phyloP scores from a whole-genome alignment of 1,140 invertebrate species.

The Aphaenogaster rudis region DNA sequence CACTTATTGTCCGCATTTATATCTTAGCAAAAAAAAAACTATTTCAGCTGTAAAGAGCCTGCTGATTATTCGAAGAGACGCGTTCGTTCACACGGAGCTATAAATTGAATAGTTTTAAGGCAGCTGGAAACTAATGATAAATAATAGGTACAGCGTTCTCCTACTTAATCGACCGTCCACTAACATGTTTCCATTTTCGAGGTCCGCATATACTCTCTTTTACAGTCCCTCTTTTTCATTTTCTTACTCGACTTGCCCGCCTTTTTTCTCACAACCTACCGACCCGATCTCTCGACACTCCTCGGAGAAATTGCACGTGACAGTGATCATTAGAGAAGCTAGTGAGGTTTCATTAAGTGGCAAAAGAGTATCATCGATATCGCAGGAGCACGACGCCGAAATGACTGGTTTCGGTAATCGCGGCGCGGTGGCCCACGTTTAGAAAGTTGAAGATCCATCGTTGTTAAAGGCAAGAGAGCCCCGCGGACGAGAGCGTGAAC shows the following conservation, averaged over 20 bases:
- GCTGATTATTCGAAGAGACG: conserved; percentile 40
- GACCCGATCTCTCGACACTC: conserved; percentile 20
- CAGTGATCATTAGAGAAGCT: conserved; percentile 67
- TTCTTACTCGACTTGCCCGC: not conserved
- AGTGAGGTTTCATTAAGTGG: conserved; percentile 74
- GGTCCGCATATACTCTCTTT: not conserved
- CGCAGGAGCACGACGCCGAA: conserved; percentile 64
- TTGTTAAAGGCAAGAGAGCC: conserved; percentile 39
- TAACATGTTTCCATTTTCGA: conserved; percentile 31
- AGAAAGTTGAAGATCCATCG: conserved; percentile 75
- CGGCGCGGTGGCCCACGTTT: conserved; percentile 59
- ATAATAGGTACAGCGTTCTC: conserved; percentile 40
- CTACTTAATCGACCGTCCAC: conserved; percentile 1
- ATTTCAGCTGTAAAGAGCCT: not conserved
- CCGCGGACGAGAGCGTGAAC: conserved; percentile 17
- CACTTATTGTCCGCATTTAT: conserved; percentile 28
- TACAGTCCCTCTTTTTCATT: not conserved
- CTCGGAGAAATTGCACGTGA: conserved; percentile 56
- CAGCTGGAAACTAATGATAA: conserved; percentile 56
- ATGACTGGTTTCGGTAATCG: conserved; percentile 74
- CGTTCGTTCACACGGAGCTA: not conserved
- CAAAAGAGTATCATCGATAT: conserved; percentile 66
- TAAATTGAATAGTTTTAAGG: conserved; percentile 51
- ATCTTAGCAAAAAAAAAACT: not conserved
- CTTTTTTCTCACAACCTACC: conserved; percentile 14